These are phyloP conservation scores for Melanophora roralis DNA, from an alignment of 2,888 invertebrate genomes.

Conservation along the genomic window DNA sequence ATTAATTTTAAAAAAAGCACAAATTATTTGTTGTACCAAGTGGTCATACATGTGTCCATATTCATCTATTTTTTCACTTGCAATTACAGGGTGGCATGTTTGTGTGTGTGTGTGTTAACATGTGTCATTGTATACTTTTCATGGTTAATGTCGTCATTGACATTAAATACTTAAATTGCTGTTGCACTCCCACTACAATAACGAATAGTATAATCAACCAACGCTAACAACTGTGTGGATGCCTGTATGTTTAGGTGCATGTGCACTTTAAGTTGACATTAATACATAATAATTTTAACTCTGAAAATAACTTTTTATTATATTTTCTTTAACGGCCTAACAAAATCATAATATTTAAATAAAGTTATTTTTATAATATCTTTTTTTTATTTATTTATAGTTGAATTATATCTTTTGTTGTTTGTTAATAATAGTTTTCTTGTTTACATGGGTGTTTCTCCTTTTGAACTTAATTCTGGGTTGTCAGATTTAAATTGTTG, in stretches of 20 bases:
- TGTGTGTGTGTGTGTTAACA: not conserved
- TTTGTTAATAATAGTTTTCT: too few species aligned
- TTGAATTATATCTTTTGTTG: too few species aligned
- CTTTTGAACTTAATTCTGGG: too few species aligned
- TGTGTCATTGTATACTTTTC: slow-evolving; percentile 2
- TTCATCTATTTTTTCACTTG: not conserved
- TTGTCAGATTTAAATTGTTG: too few species aligned
- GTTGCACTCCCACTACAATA: not conserved
- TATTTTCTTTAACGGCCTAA: not conserved
- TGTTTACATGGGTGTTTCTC: too few species aligned
- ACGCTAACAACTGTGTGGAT: not conserved
- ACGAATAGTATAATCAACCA: not conserved
- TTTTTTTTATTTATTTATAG: too few species aligned
- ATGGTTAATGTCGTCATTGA: slow-evolving; percentile 43
- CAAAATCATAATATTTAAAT: not conserved
- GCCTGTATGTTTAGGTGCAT: not conserved
- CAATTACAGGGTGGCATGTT: not conserved
- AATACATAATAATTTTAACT: not conserved
- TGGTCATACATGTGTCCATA: not conserved
- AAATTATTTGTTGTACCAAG: not conserved
- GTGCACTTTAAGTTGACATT: slow-evolving; percentile 6
- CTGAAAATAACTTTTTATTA: slow-evolving; percentile 2
- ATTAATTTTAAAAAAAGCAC: not conserved
- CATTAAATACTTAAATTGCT: slow-evolving; percentile 26
- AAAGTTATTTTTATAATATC: too few species aligned